Evolutionary conservation across 2,888 invertebrate species (phyloP), one percentile per base, ranked within the genome.

Genomic region (Epirrhoe alternata): DNA sequence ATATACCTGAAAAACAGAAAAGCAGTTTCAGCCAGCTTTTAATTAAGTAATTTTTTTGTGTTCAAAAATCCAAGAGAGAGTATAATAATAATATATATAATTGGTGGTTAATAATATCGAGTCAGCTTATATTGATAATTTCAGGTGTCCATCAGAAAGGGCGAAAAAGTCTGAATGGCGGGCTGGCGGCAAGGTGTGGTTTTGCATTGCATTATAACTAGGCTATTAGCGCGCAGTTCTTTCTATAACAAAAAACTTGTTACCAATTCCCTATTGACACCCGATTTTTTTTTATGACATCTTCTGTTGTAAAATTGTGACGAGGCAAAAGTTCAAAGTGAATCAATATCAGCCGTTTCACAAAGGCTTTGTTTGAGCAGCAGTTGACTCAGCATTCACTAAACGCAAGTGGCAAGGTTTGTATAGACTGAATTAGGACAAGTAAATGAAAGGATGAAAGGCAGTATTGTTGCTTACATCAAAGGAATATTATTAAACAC

Each of bases 361-460:
- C 63, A 64, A 68, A 64, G 45, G 53, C 63, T 61, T 68, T 64
- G 57, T 64, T 60, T n/a, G 45, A 62, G 51, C 16, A 55, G 59
- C 24, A 51, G 56, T 61, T 54, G 61, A 53, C 57, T 61, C 64
- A 63, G 56, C 60, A 24, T 54, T 49, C 60, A 60, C 54, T 60
- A 52, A 64, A 54, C 47, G 52, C 14, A 54, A 61, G 61, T 56
- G 61, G 55, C 47, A 42, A 45, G 63, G 38, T 60, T 63, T 63
- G 52, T 61, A 16, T 60, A 61, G 54, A 53, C 52, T 59, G 31
- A 50, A 56, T 42, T 42, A 30, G 16, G 6, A 57, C 30, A 38
- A 47, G 61, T 24, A 45, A 45, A 53, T 52, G n/a, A 45, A 55
- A 42, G 55, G 38, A 55, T 62, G 50, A 62, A 45, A n/a, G 45